A percentile compares a stretch with the other conserved stretches of the same genome.
Evolutionary conservation across 2,797 vertebrate species (phyloP).

Genomic region (Ceyx erithaca): DNA sequence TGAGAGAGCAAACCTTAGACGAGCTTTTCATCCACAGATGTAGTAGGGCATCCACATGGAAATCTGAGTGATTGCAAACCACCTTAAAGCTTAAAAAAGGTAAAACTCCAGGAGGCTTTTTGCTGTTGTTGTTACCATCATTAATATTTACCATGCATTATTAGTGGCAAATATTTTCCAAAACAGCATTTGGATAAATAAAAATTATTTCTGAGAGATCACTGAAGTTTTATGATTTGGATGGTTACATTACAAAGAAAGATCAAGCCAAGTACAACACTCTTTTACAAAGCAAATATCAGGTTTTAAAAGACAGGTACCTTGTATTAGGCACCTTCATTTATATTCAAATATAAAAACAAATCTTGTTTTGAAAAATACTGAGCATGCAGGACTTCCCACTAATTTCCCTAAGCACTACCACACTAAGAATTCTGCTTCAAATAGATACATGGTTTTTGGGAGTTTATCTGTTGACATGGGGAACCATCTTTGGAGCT

Average conservation of each 20-base stretch:
- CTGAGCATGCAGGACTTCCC: not conserved
- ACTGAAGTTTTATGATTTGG: not conserved
- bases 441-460: not conserved
- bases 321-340: not conserved
- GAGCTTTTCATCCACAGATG: not conserved
- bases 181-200: not conserved
- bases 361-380: not conserved
- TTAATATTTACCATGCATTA: not conserved
- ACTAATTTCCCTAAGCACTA: not conserved
- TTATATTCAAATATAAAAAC: not conserved
- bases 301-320: not conserved
- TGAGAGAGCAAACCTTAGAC: not conserved
- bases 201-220: not conserved
- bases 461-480: not conserved
- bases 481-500: not conserved
- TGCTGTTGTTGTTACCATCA: not conserved
- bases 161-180: not conserved
- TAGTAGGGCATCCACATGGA: accelerated
- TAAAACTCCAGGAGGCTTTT: not conserved
- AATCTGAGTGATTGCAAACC: not conserved
- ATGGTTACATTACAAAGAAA: not conserved
- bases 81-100: too few relatives aligned
- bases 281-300: not conserved
- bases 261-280: not conserved
- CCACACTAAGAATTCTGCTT: not conserved